phyloP scores from a whole-genome alignment of 2,888 invertebrate genomes.

The Eupithecia inturbata region DNA sequence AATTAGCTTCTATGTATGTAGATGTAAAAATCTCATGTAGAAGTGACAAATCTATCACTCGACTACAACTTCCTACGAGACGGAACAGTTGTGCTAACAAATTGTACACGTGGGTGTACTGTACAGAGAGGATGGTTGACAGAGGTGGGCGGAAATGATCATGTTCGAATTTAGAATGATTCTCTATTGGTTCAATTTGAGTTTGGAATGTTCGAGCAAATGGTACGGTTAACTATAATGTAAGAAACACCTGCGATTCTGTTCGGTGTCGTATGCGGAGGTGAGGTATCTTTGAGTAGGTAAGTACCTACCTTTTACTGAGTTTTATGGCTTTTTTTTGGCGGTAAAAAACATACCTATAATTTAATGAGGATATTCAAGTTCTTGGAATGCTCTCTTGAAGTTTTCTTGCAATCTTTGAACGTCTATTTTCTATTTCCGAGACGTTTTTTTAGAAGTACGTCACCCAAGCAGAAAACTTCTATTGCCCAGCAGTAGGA shows the following conservation, averaged over 20 bases:
- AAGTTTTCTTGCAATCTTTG: too few relatives aligned
- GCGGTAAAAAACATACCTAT: too few relatives aligned
- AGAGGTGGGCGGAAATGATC: conserved; percentile 36
- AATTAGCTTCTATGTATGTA: neutral
- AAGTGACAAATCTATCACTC: conserved; percentile 16
- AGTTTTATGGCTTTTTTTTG: too few relatives aligned
- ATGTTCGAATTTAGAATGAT: conserved; percentile 40
- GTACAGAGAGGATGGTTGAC: conserved; percentile 24
- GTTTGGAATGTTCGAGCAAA: conserved; percentile 21
- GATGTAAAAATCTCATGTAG: neutral
- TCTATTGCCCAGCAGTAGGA: too few relatives aligned
- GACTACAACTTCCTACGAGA: neutral
- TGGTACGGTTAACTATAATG: conserved; percentile 1
- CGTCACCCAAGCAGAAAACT: too few relatives aligned
- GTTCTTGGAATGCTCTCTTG: too few relatives aligned
- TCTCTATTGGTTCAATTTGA: conserved; percentile 28
- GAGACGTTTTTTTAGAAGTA: too few relatives aligned
- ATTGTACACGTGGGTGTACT: conserved; percentile 41
- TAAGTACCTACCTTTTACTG: too few relatives aligned
- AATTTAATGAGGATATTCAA: too few relatives aligned
- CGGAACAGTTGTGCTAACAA: conserved; percentile 51
- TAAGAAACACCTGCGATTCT: conserved; percentile 1
- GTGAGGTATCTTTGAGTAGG: neutral
- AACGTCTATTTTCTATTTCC: too few relatives aligned
- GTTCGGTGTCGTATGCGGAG: neutral